These are phyloP conservation scores for Myotis yumanensis DNA, from an alignment of 2,113 vertebrate genomes.

Conservation along the genomic window DNA sequence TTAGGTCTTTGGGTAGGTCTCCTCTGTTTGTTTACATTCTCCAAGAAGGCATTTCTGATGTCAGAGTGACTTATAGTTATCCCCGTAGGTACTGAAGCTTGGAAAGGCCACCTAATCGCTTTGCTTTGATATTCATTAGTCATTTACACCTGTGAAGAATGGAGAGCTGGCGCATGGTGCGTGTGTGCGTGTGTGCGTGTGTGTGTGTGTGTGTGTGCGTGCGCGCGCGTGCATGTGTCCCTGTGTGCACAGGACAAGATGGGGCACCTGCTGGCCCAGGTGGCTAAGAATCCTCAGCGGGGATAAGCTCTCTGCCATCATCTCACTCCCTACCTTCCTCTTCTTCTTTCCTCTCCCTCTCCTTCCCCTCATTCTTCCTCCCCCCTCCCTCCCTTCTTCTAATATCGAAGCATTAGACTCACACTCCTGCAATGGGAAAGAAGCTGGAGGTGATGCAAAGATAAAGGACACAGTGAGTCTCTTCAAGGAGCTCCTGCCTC, in stretches of 20 bases:
- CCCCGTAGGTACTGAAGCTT: constrained; percentile 58
- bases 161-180: neutral
- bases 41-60: constrained; percentile 52
- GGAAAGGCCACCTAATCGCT: constrained; percentile 75
- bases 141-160: constrained; percentile 1
- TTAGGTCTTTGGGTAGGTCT: neutral
- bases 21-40: constrained; percentile 44
- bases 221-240: neutral
- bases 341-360: neutral
- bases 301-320: neutral
- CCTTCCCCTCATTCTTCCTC: neutral
- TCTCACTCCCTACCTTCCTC: rapidly evolving
- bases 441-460: neutral
- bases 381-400: neutral
- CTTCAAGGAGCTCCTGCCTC: neutral
- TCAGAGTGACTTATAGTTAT: constrained; percentile 64
- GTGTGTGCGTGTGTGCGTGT: neutral
- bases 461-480: neutral
- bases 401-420: neutral
- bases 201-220: neutral
- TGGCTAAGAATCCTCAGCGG: rapidly evolving
- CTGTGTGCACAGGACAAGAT: neutral
- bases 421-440: neutral
- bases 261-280: neutral
- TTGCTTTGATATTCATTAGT: constrained; percentile 59